Conservation (phyloP, 2,888 invertebrate species). For the Arge pagana region DNA sequence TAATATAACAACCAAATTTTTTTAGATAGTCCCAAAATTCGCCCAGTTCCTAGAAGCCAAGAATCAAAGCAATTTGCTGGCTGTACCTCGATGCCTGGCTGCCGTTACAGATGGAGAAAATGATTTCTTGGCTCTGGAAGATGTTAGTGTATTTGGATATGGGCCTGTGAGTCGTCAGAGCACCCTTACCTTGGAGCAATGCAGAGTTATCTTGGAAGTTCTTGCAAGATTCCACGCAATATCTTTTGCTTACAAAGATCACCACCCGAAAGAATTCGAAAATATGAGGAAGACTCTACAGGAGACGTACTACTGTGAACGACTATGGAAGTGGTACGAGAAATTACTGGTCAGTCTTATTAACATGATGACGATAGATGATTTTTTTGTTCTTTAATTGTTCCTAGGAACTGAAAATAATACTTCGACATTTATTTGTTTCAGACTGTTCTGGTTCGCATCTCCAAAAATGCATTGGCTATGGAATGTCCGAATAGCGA, state of each 20-base stretch:
- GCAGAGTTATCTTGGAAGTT: constrained; percentile 48
- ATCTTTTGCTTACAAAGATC: constrained; percentile 57
- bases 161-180: constrained; percentile 44
- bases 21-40: constrained; percentile 46
- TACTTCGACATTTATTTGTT: constrained; percentile 9
- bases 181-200: constrained; percentile 45
- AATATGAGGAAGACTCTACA: constrained; percentile 36
- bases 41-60: constrained; percentile 43
- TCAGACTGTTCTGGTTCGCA: constrained; percentile 33
- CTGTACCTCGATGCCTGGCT: constrained; percentile 48
- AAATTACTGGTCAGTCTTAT: constrained; percentile 48
- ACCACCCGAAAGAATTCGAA: constrained; percentile 51
- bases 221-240: constrained; percentile 59
- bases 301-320: constrained; percentile 48
- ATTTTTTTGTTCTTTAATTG: not conserved
- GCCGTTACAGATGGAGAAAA: constrained; percentile 54
- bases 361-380: too few relatives aligned
- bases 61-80: constrained; percentile 35
- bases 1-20: not conserved
- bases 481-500: constrained; percentile 66
- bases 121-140: constrained; percentile 57
- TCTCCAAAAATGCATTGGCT: constrained; percentile 68
- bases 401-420: not conserved
- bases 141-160: constrained; percentile 53
- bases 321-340: constrained; percentile 48